Evolutionary conservation across 2,113 vertebrate genomes (phyloP).

Genomic region (Takifugu flavidus): DNA sequence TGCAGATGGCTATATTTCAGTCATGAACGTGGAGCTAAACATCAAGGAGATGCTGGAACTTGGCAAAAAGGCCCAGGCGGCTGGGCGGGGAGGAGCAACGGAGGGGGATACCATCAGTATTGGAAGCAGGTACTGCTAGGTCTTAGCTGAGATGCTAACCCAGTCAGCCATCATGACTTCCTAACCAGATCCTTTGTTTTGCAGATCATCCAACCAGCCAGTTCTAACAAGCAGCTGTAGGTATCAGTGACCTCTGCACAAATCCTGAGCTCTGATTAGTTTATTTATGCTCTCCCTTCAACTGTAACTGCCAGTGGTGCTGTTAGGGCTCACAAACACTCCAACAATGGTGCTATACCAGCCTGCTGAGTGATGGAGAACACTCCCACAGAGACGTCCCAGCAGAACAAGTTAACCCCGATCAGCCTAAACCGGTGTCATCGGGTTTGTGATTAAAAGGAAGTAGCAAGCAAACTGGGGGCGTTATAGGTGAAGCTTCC

Average conservation of each 20-base stretch:
- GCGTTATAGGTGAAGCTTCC: background rate
- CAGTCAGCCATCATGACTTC: background rate
- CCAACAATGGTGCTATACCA: background rate
- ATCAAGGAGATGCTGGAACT: slow-evolving; percentile 72
- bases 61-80: slow-evolving; percentile 47
- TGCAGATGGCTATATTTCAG: slow-evolving; percentile 72
- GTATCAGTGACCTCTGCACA: slow-evolving; percentile 27
- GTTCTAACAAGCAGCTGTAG: slow-evolving; percentile 73
- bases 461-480: slow-evolving; percentile 16
- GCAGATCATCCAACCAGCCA: slow-evolving; percentile 69
- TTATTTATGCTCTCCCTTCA: background rate
- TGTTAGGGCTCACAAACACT: background rate
- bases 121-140: slow-evolving; percentile 61
- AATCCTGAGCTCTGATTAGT: background rate
- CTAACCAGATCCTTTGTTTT: slow-evolving; percentile 7
- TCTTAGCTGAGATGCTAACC: background rate
- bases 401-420: background rate
- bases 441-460: slow-evolving; percentile 29
- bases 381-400: slow-evolving; percentile 1
- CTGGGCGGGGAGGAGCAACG: slow-evolving; percentile 39
- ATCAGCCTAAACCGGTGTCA: slow-evolving; percentile 10
- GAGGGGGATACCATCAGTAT: slow-evolving; percentile 70
- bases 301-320: background rate
- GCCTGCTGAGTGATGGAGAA: slow-evolving; percentile 13
- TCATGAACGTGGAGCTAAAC: slow-evolving; percentile 70